Percentiles rank a stretch among this genome's conserved stretches.
These are phyloP conservation scores for Tachuris rubrigastra DNA, from an alignment of 2,113 vertebrate genomes.

Conservation along the genomic window DNA sequence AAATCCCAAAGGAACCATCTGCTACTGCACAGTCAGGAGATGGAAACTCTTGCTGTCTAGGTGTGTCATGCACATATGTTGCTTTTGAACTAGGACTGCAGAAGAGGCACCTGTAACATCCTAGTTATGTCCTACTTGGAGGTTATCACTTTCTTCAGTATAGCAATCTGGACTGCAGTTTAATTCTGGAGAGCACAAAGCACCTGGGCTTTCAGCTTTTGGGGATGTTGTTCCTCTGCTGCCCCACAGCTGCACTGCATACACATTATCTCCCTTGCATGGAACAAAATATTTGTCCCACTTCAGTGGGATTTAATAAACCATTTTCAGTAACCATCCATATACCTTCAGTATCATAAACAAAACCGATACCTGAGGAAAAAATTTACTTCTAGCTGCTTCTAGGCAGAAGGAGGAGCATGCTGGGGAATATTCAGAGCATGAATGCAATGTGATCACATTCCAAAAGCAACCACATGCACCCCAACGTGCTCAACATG, in stretches of 20 bases:
- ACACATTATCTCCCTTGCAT: neutral
- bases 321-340: neutral
- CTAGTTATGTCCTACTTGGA: neutral
- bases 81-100: neutral
- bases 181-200: neutral
- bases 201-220: neutral
- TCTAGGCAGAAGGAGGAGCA: neutral
- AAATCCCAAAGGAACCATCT: neutral
- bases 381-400: neutral
- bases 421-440: neutral
- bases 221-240: neutral
- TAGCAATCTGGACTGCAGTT: neutral
- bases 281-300: neutral
- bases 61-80: neutral
- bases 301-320: neutral
- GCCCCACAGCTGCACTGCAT: neutral
- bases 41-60: neutral
- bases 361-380: neutral
- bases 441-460: fast-evolving
- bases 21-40: neutral
- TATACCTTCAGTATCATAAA: neutral
- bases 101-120: neutral
- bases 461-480: neutral
- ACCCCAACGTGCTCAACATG: neutral
- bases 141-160: neutral